These are phyloP conservation scores for Andrena camellia DNA, from an alignment of 2,888 invertebrate genomes.

Conservation along the genomic window DNA sequence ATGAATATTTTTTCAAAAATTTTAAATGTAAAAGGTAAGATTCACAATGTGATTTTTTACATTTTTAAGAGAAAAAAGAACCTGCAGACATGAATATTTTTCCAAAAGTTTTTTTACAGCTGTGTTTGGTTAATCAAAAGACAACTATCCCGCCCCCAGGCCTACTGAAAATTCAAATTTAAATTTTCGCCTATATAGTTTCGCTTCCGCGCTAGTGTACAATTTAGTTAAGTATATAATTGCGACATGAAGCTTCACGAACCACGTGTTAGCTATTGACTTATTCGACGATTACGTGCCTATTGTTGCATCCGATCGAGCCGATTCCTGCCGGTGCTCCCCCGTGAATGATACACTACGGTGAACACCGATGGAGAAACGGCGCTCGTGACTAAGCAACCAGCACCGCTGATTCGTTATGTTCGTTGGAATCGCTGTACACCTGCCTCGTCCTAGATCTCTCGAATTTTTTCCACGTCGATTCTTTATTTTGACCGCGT, in stretches of 20 bases:
- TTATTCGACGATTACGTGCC: conserved; percentile 12
- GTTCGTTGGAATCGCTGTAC: conserved; percentile 43
- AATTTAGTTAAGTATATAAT: background rate
- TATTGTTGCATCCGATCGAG: conserved; percentile 18
- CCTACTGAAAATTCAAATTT: too few relatives aligned
- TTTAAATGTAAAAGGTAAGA: too few relatives aligned
- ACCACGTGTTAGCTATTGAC: background rate
- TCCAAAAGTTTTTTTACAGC: too few relatives aligned
- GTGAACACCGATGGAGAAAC: conserved; percentile 61
- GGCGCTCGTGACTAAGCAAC: conserved; percentile 61
- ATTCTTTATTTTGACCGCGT: conserved; percentile 22
- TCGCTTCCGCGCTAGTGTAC: too few relatives aligned
- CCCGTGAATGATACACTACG: conserved; percentile 27
- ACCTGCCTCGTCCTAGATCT: conserved; percentile 66
- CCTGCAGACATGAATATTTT: too few relatives aligned
- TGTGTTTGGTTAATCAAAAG: too few relatives aligned
- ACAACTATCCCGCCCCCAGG: too few relatives aligned
- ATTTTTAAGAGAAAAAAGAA: too few relatives aligned
- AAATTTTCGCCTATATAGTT: too few relatives aligned
- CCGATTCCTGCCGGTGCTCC: conserved; percentile 32
- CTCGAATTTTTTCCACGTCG: conserved; percentile 21
- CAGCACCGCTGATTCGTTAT: conserved; percentile 37
- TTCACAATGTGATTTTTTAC: too few relatives aligned
- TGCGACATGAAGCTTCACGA: background rate
- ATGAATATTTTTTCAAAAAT: too few relatives aligned